Percentiles rank a stretch among this genome's conserved stretches.
Conservation (phyloP, 1,140 invertebrate species). For the Lysiphlebus fabarum region DNA sequence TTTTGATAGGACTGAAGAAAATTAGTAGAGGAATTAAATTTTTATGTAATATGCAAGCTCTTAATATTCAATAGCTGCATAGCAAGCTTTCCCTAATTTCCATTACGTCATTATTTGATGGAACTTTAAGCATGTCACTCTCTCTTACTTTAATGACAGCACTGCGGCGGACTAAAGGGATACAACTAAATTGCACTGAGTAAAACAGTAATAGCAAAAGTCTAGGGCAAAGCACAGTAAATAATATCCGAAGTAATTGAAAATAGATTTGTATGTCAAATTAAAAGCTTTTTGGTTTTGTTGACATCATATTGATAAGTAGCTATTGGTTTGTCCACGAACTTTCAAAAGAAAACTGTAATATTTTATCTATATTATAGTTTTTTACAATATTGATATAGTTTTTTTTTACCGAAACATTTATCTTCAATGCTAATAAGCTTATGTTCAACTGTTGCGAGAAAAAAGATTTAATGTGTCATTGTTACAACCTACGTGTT, state of each 20-base stretch:
- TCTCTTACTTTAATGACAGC: slow-evolving; percentile 18
- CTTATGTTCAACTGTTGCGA: too few species aligned
- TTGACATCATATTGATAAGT: neutral
- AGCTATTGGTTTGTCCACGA: slow-evolving; percentile 26
- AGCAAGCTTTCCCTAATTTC: neutral
- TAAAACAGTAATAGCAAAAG: slow-evolving; percentile 28
- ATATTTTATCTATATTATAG: slow-evolving; percentile 18
- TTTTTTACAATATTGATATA: slow-evolving; percentile 9
- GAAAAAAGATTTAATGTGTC: slow-evolving; percentile 11
- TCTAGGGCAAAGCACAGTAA: slow-evolving; percentile 20
- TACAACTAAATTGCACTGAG: slow-evolving; percentile 18
- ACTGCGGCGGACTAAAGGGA: neutral
- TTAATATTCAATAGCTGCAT: slow-evolving; percentile 1
- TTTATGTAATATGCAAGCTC: slow-evolving; percentile 21
- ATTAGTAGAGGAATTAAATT: slow-evolving; percentile 41
- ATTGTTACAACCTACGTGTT: slow-evolving; percentile 19
- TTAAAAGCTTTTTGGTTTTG: slow-evolving; percentile 7
- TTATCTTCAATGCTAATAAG: neutral
- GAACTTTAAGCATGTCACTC: slow-evolving; percentile 32
- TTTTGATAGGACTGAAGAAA: slow-evolving; percentile 15
- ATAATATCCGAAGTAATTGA: slow-evolving; percentile 26
- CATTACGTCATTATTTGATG: slow-evolving; percentile 28
- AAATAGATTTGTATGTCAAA: slow-evolving; percentile 31
- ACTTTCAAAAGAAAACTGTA: slow-evolving; percentile 29
- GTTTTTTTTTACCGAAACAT: neutral